Conservation (phyloP, 2,113 vertebrate species). For the Sinocyclocheilus maitianheensis region DNA sequence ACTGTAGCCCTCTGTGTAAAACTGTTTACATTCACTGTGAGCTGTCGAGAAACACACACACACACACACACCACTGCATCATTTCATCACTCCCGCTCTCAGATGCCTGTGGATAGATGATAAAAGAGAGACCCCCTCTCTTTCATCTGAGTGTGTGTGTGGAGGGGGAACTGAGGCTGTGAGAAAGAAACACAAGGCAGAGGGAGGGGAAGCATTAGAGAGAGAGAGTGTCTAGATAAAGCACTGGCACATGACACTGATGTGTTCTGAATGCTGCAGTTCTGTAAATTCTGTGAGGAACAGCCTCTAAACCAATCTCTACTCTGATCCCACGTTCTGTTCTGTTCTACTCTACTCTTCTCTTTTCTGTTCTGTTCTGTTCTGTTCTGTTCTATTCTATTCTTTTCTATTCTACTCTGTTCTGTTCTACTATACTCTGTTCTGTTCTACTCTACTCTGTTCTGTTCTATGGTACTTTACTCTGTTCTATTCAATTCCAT, state of each 20-base stretch:
- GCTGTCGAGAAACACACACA: conserved; percentile 33
- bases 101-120: conserved; percentile 61
- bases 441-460: background rate
- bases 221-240: conserved; percentile 23
- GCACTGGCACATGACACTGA: conserved; percentile 49
- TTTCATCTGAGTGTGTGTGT: conserved; percentile 56
- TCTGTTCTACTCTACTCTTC: background rate
- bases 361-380: background rate
- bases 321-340: conserved; percentile 8
- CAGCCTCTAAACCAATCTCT: conserved; percentile 29
- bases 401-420: background rate
- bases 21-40: conserved; percentile 39
- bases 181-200: conserved; percentile 24
- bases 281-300: conserved; percentile 34
- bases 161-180: background rate
- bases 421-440: too few species aligned
- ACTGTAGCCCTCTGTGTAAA: conserved; percentile 14
- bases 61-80: conserved; percentile 42
- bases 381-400: background rate
- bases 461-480: background rate
- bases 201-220: conserved; percentile 33
- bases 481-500: background rate
- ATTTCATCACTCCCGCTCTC: conserved; percentile 54
- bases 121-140: conserved; percentile 55
- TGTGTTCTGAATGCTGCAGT: conserved; percentile 48